phyloP scores from a whole-genome alignment of 2,113 vertebrate species.

The Xerus inauris region DNA sequence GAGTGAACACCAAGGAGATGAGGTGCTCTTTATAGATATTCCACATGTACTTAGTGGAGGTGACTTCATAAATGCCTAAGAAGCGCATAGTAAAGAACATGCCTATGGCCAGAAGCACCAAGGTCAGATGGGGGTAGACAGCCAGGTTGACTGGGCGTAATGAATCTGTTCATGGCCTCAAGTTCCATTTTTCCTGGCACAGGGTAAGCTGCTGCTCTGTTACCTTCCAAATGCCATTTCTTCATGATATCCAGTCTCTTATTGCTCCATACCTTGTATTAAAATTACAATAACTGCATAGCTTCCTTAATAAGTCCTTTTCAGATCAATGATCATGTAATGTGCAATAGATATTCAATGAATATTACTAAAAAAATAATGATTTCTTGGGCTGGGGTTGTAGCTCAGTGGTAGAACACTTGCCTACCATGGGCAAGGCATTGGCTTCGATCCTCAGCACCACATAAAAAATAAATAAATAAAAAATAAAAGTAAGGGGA shows the following conservation, averaged over 20 bases:
- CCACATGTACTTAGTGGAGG: no score
- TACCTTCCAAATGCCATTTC: background rate
- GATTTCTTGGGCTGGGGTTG: no score
- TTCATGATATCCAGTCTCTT: background rate
- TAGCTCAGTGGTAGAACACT: no score
- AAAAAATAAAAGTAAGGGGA: no score
- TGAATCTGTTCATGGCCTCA: slow-evolving; percentile 98
- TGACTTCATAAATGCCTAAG: no score
- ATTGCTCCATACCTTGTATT: background rate
- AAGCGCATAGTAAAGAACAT: slow-evolving; percentile 94
- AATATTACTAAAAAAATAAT: background rate
- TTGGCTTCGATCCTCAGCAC: no score
- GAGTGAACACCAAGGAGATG: no score
- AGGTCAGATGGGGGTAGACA: slow-evolving; percentile 97
- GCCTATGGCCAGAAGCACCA: slow-evolving; percentile 96
- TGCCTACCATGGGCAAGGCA: no score
- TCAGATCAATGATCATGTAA: background rate
- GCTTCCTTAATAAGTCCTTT: background rate
- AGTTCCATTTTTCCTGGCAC: slow-evolving; percentile 87
- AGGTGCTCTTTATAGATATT: no score
- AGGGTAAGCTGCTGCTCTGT: no score
- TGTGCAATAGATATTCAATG: background rate
- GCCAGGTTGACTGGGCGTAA: slow-evolving; percentile 98
- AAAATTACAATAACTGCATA: background rate
- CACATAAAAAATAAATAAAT: no score